These are phyloP conservation scores for Phasia obesa DNA, from an alignment of 2,888 invertebrate species.

Conservation along the genomic window DNA sequence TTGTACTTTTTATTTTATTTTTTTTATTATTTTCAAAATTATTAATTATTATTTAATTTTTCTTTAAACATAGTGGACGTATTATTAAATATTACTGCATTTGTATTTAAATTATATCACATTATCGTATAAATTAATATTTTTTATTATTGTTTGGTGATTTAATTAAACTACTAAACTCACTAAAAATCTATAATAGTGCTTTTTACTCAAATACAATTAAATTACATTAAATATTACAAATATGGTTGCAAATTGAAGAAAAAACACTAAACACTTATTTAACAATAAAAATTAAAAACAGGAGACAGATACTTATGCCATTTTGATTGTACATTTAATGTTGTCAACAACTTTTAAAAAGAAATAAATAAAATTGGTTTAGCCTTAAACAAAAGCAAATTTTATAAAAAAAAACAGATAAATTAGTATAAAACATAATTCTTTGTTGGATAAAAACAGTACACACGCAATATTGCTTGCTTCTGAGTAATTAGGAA, in stretches of 20 bases:
- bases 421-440: conserved; percentile 1
- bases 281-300: conserved; percentile 8
- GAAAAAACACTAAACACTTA: conserved; percentile 16
- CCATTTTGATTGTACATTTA: conserved; percentile 47
- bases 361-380: conserved; percentile 13
- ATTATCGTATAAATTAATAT: conserved; percentile 68
- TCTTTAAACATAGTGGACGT: conserved; percentile 17
- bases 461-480: background rate
- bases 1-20: conserved; percentile 46
- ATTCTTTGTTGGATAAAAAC: background rate
- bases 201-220: conserved; percentile 24
- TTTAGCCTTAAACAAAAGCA: conserved; percentile 15
- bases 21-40: background rate
- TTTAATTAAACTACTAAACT: conserved; percentile 44
- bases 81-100: conserved; percentile 17
- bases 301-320: background rate
- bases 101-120: conserved; percentile 69
- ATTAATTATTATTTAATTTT: background rate
- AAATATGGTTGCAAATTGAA: conserved; percentile 51
- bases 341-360: conserved; percentile 51
- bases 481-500: no score
- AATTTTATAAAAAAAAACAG: conserved; percentile 6
- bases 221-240: conserved; percentile 38
- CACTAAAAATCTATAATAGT: conserved; percentile 34
- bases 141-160: conserved; percentile 5